These are phyloP conservation scores for Frankliniella fusca DNA, from an alignment of 2,888 invertebrate genomes.

Conservation along the genomic window DNA sequence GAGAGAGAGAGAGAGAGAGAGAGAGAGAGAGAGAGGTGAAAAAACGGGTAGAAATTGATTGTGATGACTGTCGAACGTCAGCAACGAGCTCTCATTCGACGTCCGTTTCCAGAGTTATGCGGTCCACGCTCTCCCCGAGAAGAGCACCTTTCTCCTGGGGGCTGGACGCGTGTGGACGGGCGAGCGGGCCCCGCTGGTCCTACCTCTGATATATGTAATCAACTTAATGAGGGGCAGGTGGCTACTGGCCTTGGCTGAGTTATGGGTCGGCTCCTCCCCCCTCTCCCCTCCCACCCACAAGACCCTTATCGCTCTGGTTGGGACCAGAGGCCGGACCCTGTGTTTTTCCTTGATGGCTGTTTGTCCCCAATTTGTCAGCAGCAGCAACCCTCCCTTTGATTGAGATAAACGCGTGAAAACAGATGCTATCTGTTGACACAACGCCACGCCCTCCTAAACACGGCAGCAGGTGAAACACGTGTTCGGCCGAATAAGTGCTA, in stretches of 20 bases:
- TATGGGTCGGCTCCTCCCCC: background rate
- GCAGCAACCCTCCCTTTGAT: background rate
- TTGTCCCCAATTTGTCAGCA: conserved; percentile 17
- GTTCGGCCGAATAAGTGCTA: no score
- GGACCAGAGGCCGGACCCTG: background rate
- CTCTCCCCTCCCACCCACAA: background rate
- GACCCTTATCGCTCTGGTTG: conserved; percentile 15
- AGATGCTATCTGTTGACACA: background rate
- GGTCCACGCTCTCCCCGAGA: no score
- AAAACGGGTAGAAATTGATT: no score
- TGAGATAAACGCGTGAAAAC: conserved; percentile 23
- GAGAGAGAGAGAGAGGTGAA: no score
- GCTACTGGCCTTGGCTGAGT: background rate
- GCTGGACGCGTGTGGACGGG: background rate
- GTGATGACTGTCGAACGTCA: no score
- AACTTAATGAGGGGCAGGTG: background rate
- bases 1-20: no score
- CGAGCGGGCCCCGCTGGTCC: background rate
- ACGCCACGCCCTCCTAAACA: no score
- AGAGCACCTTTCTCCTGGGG: background rate
- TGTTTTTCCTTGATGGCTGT: conserved; percentile 24
- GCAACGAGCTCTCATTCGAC: no score
- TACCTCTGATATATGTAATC: conserved; percentile 14
- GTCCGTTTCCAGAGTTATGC: no score
- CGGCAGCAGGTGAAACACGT: no score